Conservation (phyloP, 2,797 vertebrate genomes). For the Calcarius lapponicus region DNA sequence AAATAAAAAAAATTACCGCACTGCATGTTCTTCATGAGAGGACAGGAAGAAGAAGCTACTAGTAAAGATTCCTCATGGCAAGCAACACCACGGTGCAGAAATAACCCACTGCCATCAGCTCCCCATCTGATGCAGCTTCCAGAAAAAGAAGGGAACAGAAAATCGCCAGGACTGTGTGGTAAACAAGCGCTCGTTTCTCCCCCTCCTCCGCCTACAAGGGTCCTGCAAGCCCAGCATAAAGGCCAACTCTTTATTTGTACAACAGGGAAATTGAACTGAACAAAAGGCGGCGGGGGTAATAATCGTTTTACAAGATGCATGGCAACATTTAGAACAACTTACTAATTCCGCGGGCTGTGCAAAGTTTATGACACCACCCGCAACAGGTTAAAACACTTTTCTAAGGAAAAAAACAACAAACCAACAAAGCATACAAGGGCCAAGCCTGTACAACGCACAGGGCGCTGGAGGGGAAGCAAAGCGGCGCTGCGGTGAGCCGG, state of each 20-base stretch:
- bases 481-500: rapidly evolving
- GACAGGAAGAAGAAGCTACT: rapidly evolving
- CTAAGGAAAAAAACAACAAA: too few species aligned
- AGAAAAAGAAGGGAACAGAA: neutral
- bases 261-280: neutral
- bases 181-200: neutral
- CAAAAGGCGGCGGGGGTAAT: neutral
- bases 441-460: rapidly evolving
- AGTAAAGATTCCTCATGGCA: neutral
- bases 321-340: neutral
- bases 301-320: rapidly evolving
- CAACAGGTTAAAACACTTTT: neutral
- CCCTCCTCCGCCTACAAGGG: neutral
- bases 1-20: neutral
- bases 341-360: rapidly evolving
- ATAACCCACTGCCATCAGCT: rapidly evolving
- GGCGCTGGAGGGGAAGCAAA: neutral
- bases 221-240: neutral
- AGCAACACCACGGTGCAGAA: rapidly evolving
- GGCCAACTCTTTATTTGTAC: neutral
- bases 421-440: rapidly evolving
- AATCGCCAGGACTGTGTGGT: neutral
- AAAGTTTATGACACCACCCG: neutral
- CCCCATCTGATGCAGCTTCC: neutral
- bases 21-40: neutral